Evolutionary conservation across 1,140 invertebrate species (phyloP).

Genomic region (Atta cephalotes): DNA sequence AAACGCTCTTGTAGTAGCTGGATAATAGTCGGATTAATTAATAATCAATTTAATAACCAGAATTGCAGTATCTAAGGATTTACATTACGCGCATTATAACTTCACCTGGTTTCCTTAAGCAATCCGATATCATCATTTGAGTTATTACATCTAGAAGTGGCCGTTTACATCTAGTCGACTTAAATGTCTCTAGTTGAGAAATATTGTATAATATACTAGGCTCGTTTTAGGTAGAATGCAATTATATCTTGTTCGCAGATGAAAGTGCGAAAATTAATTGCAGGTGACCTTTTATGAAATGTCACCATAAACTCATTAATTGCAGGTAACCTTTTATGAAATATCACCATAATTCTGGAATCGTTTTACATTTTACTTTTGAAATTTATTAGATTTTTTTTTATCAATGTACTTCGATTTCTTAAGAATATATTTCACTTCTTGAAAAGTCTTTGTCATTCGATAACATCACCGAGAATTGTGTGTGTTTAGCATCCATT

Average conservation of each 20-base stretch:
- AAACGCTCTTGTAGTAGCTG: constrained; percentile 23
- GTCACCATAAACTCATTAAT: constrained; percentile 34
- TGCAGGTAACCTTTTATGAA: constrained; percentile 63
- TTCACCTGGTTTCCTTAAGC: neutral
- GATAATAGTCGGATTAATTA: constrained; percentile 18
- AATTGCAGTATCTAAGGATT: neutral
- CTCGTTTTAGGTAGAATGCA: constrained; percentile 22
- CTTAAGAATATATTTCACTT: neutral
- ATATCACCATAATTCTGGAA: constrained; percentile 22
- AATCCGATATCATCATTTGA: constrained; percentile 53
- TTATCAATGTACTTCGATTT: neutral
- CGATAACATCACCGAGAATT: neutral
- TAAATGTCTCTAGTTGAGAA: constrained; percentile 68
- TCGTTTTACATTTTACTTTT: neutral
- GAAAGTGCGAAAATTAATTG: constrained; percentile 44
- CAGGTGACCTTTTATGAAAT: constrained; percentile 64
- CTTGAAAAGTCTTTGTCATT: neutral
- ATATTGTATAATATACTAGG: constrained; percentile 21
- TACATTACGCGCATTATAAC: neutral
- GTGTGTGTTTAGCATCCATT: neutral
- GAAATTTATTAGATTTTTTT: constrained; percentile 16
- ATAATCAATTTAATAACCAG: neutral
- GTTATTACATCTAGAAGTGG: constrained; percentile 60
- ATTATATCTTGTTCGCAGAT: constrained; percentile 31
- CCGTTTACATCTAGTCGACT: neutral